Base-by-base conservation (phyloP, 1,140 invertebrate genomes). In the Antheraea pernyi region DNA sequence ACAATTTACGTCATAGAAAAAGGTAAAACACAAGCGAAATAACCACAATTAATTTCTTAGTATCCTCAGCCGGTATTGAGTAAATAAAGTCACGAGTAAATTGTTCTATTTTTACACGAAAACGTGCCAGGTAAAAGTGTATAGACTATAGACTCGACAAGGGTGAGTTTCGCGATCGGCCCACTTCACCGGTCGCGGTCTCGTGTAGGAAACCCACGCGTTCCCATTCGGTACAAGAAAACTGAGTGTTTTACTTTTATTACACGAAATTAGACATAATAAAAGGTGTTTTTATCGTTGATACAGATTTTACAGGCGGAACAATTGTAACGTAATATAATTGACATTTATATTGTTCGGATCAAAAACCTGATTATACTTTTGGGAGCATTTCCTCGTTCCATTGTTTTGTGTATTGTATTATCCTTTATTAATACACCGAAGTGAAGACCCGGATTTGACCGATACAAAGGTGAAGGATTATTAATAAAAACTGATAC, bases 91-190 rank as follows among this genome's bases (percentile, higher is more conserved):
- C 39, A 42, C 39, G 39, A 11, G 39, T 42, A 42, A 61, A 61
- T 61, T 65, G 63, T 65, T 68, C 66, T 53, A 60, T 70, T 65
- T 70, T 59, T 13, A 30, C 19, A 13, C 9, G 10, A 42, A 42
- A 53, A 18, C 59, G 22, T 68, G 66, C 58, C 58, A 8, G 39
- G 46, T 53, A 16, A 16, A 16, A 53, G 46, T 53, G 16, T 53
- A 16, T 6, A n/a, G 7, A 48, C 7, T 3, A 10, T 13, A 6
- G 16, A 5, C 9, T 13, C 11, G 6, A n/a, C 4, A 6, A 6
- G 10, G 11, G 61, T 63, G 59, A 16, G 18, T 22, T 63, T 19
- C 7, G 19, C 59, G 59, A 30, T 13, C 19, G 18, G 13, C 59
- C n/a, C 59, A 61, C 11, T 61, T 61, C 30, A 7, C 18, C 18